Percentiles rank a stretch among this genome's conserved stretches.
These are phyloP conservation scores for Chelidonichthys spinosus DNA, from an alignment of 2,797 vertebrate species.

Conservation along the genomic window DNA sequence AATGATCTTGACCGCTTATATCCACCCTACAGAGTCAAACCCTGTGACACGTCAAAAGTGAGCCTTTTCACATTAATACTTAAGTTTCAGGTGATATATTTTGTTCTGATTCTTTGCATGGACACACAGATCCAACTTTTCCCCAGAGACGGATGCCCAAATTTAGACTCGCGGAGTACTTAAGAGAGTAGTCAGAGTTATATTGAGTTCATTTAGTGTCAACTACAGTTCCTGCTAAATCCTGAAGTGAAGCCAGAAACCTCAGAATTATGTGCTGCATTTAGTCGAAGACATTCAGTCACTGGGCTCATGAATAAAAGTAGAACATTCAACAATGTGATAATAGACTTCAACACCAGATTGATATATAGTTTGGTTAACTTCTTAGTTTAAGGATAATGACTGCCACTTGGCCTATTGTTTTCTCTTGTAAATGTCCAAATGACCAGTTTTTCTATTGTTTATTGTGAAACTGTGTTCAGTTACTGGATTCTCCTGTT, in stretches of 20 bases:
- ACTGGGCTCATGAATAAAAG: slow-evolving; percentile 29
- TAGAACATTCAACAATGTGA: slow-evolving; percentile 57
- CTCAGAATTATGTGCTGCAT: not conserved
- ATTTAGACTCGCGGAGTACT: too few species aligned
- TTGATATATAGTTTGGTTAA: slow-evolving; percentile 46
- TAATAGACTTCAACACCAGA: slow-evolving; percentile 55
- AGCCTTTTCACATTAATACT: slow-evolving; percentile 16
- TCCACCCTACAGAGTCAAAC: slow-evolving; percentile 93
- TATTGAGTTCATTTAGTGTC: slow-evolving; percentile 9
- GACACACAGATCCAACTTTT: not conserved
- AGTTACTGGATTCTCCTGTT: slow-evolving; percentile 33
- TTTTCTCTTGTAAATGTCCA: slow-evolving; percentile 35
- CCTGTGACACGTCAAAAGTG: slow-evolving; percentile 93
- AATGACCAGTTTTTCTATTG: slow-evolving; percentile 44
- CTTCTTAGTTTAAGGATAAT: slow-evolving; percentile 17
- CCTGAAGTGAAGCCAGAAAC: slow-evolving; percentile 21
- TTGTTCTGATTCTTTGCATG: not conserved
- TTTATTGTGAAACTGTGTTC: slow-evolving; percentile 8
- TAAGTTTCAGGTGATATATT: not conserved
- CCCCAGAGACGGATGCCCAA: not conserved
- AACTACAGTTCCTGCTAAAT: slow-evolving; percentile 7
- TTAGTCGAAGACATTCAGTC: slow-evolving; percentile 25
- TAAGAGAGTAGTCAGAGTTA: not conserved
- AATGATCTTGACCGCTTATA: slow-evolving; percentile 88
- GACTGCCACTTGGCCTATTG: slow-evolving; percentile 28